Conservation (phyloP, 2,113 vertebrate species). For the Lichenostomus cassidix region DNA sequence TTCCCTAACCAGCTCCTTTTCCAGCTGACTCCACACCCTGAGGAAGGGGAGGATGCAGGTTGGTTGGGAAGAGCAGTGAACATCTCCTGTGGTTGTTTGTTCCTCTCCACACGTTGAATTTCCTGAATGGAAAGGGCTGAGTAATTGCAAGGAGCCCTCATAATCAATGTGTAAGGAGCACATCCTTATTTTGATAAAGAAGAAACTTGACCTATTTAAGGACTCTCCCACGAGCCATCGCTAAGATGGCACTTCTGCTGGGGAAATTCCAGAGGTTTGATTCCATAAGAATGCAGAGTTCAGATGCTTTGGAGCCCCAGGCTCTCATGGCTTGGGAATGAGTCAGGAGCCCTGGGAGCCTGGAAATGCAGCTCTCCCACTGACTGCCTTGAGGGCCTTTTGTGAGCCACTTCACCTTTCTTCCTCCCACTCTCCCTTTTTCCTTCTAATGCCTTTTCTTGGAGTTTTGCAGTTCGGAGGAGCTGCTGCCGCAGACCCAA, state of each 20-base stretch:
- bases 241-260: constrained; percentile 63
- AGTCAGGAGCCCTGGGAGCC: constrained; percentile 64
- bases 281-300: constrained; percentile 62
- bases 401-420: constrained; percentile 40
- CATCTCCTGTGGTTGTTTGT: not conserved
- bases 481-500: not conserved
- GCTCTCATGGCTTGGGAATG: constrained; percentile 61
- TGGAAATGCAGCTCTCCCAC: constrained; percentile 59
- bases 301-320: not conserved
- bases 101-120: not conserved
- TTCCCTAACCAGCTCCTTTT: not conserved
- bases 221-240: constrained; percentile 52
- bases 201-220: constrained; percentile 52
- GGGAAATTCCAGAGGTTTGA: constrained; percentile 62
- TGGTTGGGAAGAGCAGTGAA: not conserved
- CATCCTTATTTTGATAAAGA: constrained; percentile 53
- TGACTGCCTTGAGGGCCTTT: constrained; percentile 3
- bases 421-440: not conserved
- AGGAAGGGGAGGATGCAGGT: not conserved
- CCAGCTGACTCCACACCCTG: not conserved
- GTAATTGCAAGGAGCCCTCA: not conserved
- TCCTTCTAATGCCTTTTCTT: not conserved
- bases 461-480: not conserved
- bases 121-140: not conserved
- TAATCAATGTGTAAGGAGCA: not conserved